Percentiles rank a stretch among this genome's conserved stretches.
These are phyloP conservation scores for Pseudobourletiella spinata DNA, from an alignment of 1,140 invertebrate genomes.

Conservation along the genomic window DNA sequence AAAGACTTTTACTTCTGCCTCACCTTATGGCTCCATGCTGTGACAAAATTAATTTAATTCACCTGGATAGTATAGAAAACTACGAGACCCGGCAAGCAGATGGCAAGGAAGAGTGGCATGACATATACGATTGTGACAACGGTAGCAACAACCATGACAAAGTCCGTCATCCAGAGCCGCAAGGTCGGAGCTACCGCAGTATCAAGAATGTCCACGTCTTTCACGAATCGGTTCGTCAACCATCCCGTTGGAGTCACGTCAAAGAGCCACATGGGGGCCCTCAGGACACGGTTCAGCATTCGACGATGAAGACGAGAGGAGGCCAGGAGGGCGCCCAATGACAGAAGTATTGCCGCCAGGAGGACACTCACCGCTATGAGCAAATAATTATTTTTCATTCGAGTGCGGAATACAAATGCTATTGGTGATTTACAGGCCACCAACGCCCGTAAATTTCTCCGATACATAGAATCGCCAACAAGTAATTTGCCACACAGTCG, in stretches of 20 bases:
- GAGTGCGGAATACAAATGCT: no score
- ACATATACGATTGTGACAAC: slow-evolving; percentile 81
- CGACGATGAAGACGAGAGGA: slow-evolving; percentile 53
- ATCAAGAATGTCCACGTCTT: slow-evolving; percentile 62
- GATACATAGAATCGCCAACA: no score
- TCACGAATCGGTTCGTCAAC: slow-evolving; percentile 73
- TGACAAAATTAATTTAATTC: slow-evolving; percentile 36
- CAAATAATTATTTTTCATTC: no score
- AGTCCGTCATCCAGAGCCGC: slow-evolving; percentile 42
- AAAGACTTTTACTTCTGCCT: background rate
- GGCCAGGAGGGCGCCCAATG: slow-evolving; percentile 50
- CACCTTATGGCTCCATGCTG: slow-evolving; percentile 38
- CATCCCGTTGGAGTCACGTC: slow-evolving; percentile 76
- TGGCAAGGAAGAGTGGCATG: slow-evolving; percentile 73
- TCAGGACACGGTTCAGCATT: slow-evolving; percentile 53
- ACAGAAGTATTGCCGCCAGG: slow-evolving; percentile 4
- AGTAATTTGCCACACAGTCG: no score
- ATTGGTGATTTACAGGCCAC: no score
- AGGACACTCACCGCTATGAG: slow-evolving; percentile 24
- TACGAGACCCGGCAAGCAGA: slow-evolving; percentile 73
- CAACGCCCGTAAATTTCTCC: no score
- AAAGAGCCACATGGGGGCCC: slow-evolving; percentile 68
- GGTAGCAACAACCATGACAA: slow-evolving; percentile 69
- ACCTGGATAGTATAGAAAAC: slow-evolving; percentile 80
- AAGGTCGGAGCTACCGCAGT: slow-evolving; percentile 57